phyloP scores from a whole-genome alignment of 2,888 invertebrate species.

The Cephalotes varians region DNA sequence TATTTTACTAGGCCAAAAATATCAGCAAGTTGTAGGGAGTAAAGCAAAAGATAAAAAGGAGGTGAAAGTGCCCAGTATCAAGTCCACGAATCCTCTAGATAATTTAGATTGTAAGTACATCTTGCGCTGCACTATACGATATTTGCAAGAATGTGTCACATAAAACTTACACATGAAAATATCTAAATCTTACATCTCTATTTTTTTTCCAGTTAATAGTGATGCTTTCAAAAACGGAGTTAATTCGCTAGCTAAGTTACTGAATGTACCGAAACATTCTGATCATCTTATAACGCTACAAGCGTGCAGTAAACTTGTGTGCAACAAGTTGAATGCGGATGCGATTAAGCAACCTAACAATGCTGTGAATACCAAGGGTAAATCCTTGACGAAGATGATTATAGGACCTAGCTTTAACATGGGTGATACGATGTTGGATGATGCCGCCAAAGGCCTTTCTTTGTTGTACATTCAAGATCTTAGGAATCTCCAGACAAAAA shows the following conservation, averaged over 20 bases:
- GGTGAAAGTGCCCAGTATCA: constrained; percentile 90
- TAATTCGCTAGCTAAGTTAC: constrained; percentile 91
- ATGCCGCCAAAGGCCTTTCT: constrained; percentile 92
- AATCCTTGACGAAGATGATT: constrained; percentile 90
- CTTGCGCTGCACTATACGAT: neutral
- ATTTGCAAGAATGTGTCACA: neutral
- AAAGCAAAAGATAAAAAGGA: constrained; percentile 87
- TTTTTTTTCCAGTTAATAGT: constrained; percentile 90
- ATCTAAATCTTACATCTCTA: constrained; percentile 4
- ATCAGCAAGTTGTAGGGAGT: constrained; percentile 89
- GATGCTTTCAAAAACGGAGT: constrained; percentile 94
- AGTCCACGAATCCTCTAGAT: constrained; percentile 94
- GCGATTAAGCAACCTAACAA: constrained; percentile 87
- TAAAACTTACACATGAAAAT: no score
- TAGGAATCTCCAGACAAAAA: constrained; percentile 95
- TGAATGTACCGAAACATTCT: constrained; percentile 93
- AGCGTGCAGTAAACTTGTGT: constrained; percentile 89
- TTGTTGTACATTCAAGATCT: constrained; percentile 94
- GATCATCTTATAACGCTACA: constrained; percentile 92
- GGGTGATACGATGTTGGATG: constrained; percentile 89
- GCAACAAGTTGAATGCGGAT: constrained; percentile 88
- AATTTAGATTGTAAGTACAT: constrained; percentile 93
- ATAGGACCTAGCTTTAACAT: constrained; percentile 90
- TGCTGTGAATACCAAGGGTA: constrained; percentile 87
- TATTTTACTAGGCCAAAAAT: constrained; percentile 88